phyloP scores from a whole-genome alignment of 2,888 invertebrate genomes.

The Parnassius mnemosyne region DNA sequence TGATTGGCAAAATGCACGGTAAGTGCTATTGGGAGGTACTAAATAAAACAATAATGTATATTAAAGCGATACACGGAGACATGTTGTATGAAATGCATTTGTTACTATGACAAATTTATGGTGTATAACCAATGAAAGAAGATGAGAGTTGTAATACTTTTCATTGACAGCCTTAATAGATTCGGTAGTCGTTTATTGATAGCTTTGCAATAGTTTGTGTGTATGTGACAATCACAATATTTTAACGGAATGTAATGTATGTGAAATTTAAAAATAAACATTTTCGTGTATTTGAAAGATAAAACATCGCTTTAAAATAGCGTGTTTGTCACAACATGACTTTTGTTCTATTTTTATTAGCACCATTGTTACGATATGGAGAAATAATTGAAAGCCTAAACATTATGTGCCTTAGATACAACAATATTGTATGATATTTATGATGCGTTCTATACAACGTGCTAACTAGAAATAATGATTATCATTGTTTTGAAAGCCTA shows the following conservation, averaged over 20 bases:
- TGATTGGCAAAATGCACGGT: conserved; percentile 66
- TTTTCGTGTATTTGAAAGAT: neutral
- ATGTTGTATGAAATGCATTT: conserved; percentile 67
- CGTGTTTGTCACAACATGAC: conserved; percentile 51
- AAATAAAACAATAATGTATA: conserved; percentile 46
- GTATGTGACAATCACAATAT: conserved; percentile 48
- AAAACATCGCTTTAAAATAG: conserved; percentile 28
- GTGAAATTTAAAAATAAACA: no score
- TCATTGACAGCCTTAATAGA: conserved; percentile 60
- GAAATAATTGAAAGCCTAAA: conserved; percentile 80
- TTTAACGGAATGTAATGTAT: conserved; percentile 23
- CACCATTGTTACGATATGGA: conserved; percentile 77
- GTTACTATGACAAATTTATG: conserved; percentile 51
- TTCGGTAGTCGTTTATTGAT: conserved; percentile 59
- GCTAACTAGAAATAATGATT: conserved; percentile 78
- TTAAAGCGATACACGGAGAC: conserved; percentile 39
- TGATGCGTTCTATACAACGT: conserved; percentile 81
- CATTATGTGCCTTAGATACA: conserved; percentile 82
- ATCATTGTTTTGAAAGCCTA: conserved; percentile 73
- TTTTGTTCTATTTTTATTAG: conserved; percentile 59
- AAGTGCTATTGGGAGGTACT: conserved; percentile 48
- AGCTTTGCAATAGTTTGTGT: conserved; percentile 63
- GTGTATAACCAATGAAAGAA: conserved; percentile 43
- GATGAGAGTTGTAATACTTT: conserved; percentile 45
- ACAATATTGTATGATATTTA: conserved; percentile 81